Base-by-base conservation (phyloP, 2,888 invertebrate genomes). In the Tetragnatha montana region DNA sequence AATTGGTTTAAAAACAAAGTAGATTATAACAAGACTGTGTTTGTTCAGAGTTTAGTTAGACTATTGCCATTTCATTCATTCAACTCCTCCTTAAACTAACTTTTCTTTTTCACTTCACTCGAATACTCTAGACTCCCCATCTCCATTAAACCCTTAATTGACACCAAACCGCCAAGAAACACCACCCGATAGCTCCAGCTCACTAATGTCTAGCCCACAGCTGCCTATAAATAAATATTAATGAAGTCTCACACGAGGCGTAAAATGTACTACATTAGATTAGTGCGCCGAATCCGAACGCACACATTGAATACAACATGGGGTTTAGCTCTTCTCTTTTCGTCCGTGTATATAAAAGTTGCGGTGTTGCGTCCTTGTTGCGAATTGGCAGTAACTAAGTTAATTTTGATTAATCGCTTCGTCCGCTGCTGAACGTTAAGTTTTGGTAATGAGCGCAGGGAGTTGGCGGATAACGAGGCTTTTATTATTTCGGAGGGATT, bases 321-420 rank as follows among this genome's bases (percentile, higher is more conserved):
- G 35, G 35, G n/a, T n/a, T n/a, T n/a, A 35, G 35, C 35, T 35
- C 35, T 17, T 60, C 60, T 60, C 60, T 60, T 60, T 60, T 35
- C 35, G 35, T 35, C 35, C 35, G 35, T 10, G 60, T 17, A n/a
- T n/a, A n/a, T n/a, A 60, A 60, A 60, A 60, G 60, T 60, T 60
- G 60, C 60, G 60, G 14, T 60, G 35, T 35, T 35, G 35, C 17
- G 60, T 22, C 78, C 21, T 60, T 22, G 60, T 60, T 60, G 60
- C 51, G 60, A 22, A 78, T 78, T 60, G 22, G 17, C 78, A 22
- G 19, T 78, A 78, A 78, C 76, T 78, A 78, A 78, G 78, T 78
- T 78, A 78, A 78, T 78, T 78, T 78, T 78, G 51, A 78, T 78
- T 78, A 78, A 78, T 78, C 78, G 78, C 78, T 78, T 60, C 78